Evolutionary conservation across 2,113 vertebrate genomes (phyloP).

Genomic region (Eclectus roratus): DNA sequence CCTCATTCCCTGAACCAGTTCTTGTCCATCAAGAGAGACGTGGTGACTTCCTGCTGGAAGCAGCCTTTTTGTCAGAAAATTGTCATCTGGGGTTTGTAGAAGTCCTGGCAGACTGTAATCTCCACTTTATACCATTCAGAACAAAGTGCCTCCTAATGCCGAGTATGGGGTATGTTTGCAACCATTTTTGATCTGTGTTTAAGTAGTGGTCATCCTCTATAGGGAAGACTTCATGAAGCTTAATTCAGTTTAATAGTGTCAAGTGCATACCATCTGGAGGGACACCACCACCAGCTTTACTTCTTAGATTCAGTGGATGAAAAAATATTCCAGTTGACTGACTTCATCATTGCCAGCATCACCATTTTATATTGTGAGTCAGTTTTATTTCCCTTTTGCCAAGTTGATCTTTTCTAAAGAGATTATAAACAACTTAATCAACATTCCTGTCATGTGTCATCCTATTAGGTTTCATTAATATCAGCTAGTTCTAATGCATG

Average conservation of each 20-base stretch:
- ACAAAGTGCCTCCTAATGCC: accelerated
- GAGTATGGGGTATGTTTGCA: background rate
- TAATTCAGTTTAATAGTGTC: background rate
- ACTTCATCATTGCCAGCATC: background rate
- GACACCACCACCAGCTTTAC: background rate
- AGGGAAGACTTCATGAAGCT: background rate
- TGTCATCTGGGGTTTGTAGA: background rate
- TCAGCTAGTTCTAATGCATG: background rate
- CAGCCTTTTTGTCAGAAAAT: background rate
- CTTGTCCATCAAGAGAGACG: background rate
- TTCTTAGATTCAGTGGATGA: background rate
- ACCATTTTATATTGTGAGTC: background rate
- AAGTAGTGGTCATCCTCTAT: background rate
- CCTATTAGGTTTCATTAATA: slow-evolving; percentile 46
- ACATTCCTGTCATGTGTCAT: slow-evolving; percentile 34
- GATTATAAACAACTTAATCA: slow-evolving; percentile 46
- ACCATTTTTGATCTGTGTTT: accelerated
- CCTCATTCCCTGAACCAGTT: background rate
- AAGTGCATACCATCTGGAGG: background rate
- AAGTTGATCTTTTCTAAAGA: background rate
- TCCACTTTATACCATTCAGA: background rate
- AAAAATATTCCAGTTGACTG: background rate
- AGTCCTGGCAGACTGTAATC: background rate
- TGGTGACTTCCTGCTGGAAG: background rate
- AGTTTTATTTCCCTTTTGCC: background rate